phyloP scores from a whole-genome alignment of 2,113 vertebrate genomes.

The Setophaga kirtlandii region DNA sequence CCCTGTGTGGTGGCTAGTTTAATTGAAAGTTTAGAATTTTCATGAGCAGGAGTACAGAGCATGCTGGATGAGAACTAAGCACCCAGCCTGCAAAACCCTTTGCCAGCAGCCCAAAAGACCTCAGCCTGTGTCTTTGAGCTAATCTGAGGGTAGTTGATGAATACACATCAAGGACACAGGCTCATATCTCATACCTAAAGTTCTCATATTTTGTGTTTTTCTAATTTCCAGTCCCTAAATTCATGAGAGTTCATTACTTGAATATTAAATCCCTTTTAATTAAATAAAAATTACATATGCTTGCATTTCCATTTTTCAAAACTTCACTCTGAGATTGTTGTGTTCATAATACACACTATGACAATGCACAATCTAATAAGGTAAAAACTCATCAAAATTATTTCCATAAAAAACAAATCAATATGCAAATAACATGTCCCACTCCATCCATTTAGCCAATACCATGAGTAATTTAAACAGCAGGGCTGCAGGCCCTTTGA shows the following conservation, averaged over 20 bases:
- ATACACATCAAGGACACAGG: not conserved
- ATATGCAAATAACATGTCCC: conserved; percentile 52
- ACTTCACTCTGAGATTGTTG: not conserved
- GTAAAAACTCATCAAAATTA: conserved; percentile 53
- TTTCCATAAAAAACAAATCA: conserved; percentile 57
- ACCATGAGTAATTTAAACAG: conserved; percentile 27
- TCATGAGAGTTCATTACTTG: not conserved
- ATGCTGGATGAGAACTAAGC: not conserved
- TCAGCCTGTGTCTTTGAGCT: not conserved
- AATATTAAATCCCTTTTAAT: not conserved
- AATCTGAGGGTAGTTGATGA: not conserved
- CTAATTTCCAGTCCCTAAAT: not conserved
- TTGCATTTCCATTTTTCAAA: not conserved
- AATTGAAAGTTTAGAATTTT: not conserved
- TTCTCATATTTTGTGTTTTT: not conserved
- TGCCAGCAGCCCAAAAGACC: not conserved
- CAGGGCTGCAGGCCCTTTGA: not conserved
- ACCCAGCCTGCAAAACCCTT: not conserved
- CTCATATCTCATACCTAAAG: not conserved
- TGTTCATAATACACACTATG: not conserved
- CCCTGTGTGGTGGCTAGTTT: not conserved
- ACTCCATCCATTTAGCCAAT: conserved; percentile 33
- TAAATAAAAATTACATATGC: not conserved
- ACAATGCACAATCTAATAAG: not conserved
- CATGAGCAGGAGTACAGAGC: not conserved